Conservation (phyloP, 1,140 invertebrate genomes). For the Neotoxoptera formosana region DNA sequence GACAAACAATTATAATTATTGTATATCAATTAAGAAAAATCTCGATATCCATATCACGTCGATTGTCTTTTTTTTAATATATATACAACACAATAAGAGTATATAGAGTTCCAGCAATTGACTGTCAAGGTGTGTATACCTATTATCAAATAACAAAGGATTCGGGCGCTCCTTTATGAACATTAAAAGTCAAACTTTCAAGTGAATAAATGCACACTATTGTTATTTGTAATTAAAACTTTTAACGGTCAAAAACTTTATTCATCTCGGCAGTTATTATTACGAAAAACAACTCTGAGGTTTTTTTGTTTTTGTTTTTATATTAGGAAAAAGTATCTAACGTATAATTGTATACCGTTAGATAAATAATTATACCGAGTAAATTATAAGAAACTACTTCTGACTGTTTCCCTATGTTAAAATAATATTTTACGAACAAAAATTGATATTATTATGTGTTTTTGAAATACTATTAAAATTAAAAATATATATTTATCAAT, state of each 20-base stretch:
- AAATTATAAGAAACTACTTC: not conserved
- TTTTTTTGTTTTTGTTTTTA: not conserved
- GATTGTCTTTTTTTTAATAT: not conserved
- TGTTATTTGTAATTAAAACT: slow-evolving; percentile 1
- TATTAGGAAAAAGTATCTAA: not conserved
- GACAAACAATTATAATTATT: too few species aligned
- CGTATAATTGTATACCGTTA: not conserved
- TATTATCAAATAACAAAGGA: not conserved
- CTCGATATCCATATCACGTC: not conserved
- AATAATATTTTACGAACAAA: not conserved
- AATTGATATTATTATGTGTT: not conserved
- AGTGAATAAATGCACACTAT: not conserved
- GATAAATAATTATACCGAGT: not conserved
- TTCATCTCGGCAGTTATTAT: not conserved
- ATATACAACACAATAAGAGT: too few species aligned
- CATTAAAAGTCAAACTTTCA: not conserved
- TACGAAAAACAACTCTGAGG: not conserved
- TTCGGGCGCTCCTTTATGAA: not conserved
- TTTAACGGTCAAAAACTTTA: not conserved
- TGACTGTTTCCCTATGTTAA: not conserved
- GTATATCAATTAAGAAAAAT: not conserved
- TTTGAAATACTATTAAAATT: not conserved
- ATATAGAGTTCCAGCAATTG: not conserved
- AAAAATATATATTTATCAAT: not conserved
- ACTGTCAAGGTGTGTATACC: not conserved